Evolutionary conservation across 1,140 invertebrate genomes (phyloP).

Genomic region (Stegodyphus mimosarum): DNA sequence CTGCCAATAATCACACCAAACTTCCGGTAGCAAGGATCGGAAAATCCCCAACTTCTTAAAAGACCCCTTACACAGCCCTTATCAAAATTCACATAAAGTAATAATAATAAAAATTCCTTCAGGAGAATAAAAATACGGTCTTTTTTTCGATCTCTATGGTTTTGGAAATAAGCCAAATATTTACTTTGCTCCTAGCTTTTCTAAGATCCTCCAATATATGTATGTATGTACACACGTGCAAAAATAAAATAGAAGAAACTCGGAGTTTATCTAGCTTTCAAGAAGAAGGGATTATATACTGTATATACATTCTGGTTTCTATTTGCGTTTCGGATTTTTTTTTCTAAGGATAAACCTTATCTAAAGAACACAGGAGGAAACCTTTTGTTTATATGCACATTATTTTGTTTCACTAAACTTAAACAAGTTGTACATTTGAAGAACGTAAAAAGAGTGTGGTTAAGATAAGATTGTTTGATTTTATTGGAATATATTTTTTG

Average conservation of each 20-base stretch:
- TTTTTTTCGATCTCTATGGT: conserved; percentile 27
- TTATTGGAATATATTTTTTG: not conserved
- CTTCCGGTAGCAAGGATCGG: no score
- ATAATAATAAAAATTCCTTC: conserved; percentile 1
- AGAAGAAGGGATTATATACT: conserved; percentile 22
- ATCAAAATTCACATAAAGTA: conserved; percentile 39
- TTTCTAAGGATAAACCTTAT: conserved; percentile 15
- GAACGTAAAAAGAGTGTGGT: not conserved
- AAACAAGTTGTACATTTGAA: conserved; percentile 20
- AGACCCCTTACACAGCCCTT: no score
- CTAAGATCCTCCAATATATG: conserved; percentile 10
- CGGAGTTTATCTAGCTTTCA: not conserved
- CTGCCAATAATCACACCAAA: no score
- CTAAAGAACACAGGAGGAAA: conserved; percentile 38
- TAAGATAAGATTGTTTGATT: conserved; percentile 9
- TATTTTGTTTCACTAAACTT: conserved; percentile 28
- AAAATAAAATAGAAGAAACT: conserved; percentile 2
- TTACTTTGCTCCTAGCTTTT: conserved; percentile 19
- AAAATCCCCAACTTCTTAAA: no score
- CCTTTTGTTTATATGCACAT: conserved; percentile 34
- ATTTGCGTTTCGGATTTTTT: conserved; percentile 27
- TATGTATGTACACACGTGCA: conserved; percentile 33
- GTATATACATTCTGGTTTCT: conserved; percentile 36
- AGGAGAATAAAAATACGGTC: conserved; percentile 9
- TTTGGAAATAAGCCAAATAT: conserved; percentile 49